A percentile compares a stretch with the other conserved stretches of the same genome.
Conservation (phyloP, 2,113 vertebrate species). For the Beaufortia kweichowensis region DNA sequence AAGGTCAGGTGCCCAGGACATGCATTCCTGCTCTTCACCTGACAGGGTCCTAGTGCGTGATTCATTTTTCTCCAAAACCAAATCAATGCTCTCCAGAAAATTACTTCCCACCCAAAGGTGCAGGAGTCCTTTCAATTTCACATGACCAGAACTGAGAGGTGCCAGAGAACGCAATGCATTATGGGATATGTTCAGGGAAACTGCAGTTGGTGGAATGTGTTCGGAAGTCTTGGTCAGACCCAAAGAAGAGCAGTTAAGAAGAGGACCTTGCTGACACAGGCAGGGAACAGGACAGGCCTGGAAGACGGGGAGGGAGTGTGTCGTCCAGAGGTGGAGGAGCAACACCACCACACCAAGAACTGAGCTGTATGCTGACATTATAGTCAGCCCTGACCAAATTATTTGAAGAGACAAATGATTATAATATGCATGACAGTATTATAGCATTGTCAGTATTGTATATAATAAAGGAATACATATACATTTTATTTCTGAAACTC, state of each 20-base stretch:
- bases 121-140: slow-evolving; percentile 53
- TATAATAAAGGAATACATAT: too few species aligned
- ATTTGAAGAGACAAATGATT: slow-evolving; percentile 6
- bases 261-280: slow-evolving; percentile 54
- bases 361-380: slow-evolving; percentile 60
- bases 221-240: slow-evolving; percentile 59
- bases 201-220: slow-evolving; percentile 55
- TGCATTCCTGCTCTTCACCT: slow-evolving; percentile 51
- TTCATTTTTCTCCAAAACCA: slow-evolving; percentile 58
- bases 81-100: slow-evolving; percentile 65
- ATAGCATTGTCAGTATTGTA: too few species aligned
- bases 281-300: slow-evolving; percentile 65
- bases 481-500: too few species aligned
- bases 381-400: slow-evolving; percentile 49
- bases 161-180: slow-evolving; percentile 62
- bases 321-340: slow-evolving; percentile 55
- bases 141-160: slow-evolving; percentile 39
- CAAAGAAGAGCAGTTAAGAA: slow-evolving; percentile 71
- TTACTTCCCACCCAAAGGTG: slow-evolving; percentile 71
- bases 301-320: slow-evolving; percentile 45
- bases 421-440: neutral
- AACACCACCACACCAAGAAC: slow-evolving; percentile 54
- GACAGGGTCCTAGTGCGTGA: slow-evolving; percentile 35
- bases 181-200: slow-evolving; percentile 70
- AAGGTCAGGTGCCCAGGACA: slow-evolving; percentile 72